Base-by-base conservation (phyloP, 2,113 vertebrate species). In the Nesospiza acunhae region DNA sequence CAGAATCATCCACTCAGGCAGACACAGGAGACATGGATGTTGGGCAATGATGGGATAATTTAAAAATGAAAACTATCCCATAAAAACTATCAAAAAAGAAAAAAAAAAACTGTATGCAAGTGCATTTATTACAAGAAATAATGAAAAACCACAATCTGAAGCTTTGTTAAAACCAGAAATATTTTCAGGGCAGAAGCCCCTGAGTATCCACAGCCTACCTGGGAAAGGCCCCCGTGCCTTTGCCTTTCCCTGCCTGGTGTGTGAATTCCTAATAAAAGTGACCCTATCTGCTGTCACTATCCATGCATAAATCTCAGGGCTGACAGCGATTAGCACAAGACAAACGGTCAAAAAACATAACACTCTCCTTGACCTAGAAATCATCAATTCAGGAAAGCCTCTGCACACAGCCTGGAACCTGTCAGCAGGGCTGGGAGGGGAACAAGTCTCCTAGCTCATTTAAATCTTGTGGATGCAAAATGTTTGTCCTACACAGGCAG, bases 321-420 rank as follows among this genome's bases (percentile, higher is more conserved):
- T 95, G 95, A 75, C 96, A 95, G 94, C 93, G 89, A 96, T 95
- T 96, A 96, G 69, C 76, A 52, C 80, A 95, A 96, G 95, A 97
- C 95, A 96, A 95, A 94, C 35, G 66, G 91, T 84, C 94, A 96
- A 55, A 90, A 89, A 78, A 42, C 4, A 1, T 87, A 92, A 84
- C 93, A 95, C 96, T 97, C 95, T 96, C 96, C 96, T 97, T 97
- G 96, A 97, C 96, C 96, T 95, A 97, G 95, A 97, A 97, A 96
- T 84, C 94, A 94, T 94, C 95, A 95, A 96, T 96, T 93, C 96
- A 95, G 80, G 80, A 81, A 63, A 89, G 86, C 80, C 87, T 77
- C 95, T 94, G 86, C 89, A 91, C 90, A 55, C 56, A 89, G 68
- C 83, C 93, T 84, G 94, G 86, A 97, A 95, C 86, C 91, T 92